phyloP scores from a whole-genome alignment of 2,888 invertebrate species.

The Hypomecis atomaria region DNA sequence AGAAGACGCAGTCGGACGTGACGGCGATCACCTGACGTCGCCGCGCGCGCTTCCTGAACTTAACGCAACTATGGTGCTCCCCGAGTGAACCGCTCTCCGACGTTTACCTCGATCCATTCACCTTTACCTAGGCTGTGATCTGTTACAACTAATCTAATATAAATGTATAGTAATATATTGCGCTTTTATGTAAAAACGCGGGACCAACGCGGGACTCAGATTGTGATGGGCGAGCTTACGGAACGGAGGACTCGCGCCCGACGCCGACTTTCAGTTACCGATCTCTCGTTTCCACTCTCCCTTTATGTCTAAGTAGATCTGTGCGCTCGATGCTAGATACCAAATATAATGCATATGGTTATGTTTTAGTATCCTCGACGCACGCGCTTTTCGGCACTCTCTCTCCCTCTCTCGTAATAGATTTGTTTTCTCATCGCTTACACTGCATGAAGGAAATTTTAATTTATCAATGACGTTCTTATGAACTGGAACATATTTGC shows the following conservation, averaged over 20 bases:
- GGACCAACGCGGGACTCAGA: conserved; percentile 59
- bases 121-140: conserved; percentile 81
- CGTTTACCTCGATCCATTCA: conserved; percentile 58
- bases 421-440: conserved; percentile 14
- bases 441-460: background rate
- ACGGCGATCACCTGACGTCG: conserved; percentile 75
- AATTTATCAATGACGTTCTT: conserved; percentile 12
- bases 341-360: conserved; percentile 45
- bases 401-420: background rate
- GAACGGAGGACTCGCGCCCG: background rate
- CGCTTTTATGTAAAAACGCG: conserved; percentile 54
- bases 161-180: conserved; percentile 42
- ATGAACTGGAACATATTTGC: conserved; percentile 1
- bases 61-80: conserved; percentile 38
- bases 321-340: conserved; percentile 41
- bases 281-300: conserved; percentile 1
- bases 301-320: background rate
- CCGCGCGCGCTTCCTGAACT: conserved; percentile 30
- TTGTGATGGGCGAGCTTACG: conserved; percentile 37
- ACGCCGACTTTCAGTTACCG: conserved; percentile 1
- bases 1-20: conserved; percentile 66
- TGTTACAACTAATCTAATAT: conserved; percentile 67
- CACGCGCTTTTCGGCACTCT: background rate
- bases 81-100: conserved; percentile 36
- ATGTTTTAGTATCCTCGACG: conserved; percentile 37